Evolutionary conservation across 2,113 vertebrate species (phyloP), one percentile per base, ranked within the genome.

Genomic region (Callipepla squamata): DNA sequence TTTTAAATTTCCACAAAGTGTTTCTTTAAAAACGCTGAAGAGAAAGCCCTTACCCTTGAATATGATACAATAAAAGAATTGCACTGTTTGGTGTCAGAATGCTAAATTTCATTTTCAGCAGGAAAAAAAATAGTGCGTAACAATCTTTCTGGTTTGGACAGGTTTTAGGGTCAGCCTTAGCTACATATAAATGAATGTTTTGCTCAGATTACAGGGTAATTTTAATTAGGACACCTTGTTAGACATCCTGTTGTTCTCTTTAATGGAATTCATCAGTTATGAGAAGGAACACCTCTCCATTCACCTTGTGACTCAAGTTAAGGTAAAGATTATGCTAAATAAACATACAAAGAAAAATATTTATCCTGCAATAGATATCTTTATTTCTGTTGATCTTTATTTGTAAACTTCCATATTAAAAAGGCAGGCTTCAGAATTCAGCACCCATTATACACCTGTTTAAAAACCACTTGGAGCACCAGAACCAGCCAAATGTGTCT

Each of bases 181-280:
- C 94, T 94, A 95, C 93, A 95, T 69, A 93, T 55, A 90, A 94
- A 96, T 84, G 36, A 90, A 93, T 87, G 84, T 92, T 95, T 94
- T 93, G 85, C 90, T 95, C 91, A 94, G 93, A 96, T 96, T 91
- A 93, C 85, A 94, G 90, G 82, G 83, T 90, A 91, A 96, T 95
- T 92, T 95, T 95, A 96, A 96, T 96, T 96, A 95, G 91, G 95
- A 91, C 91, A 95, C 87, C 89, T 79, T 94, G 87, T 79, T 96
- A 92, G 89, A 94, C 92, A 96, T 94, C 93, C 91, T 90, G 95
- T 94, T 95, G 91, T 94, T 96, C 90, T 92, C 83, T 91, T 95
- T 96, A 96, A 96, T 94, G 94, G 87, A 95, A 90, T 93, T 92
- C 96, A 89, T 96, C 96, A 94, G 94, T 96, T 90, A 96, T 3